A percentile compares a stretch with the other conserved stretches of the same genome.
These are phyloP conservation scores for Myopa testacea DNA, from an alignment of 2,888 invertebrate species.

Conservation along the genomic window DNA sequence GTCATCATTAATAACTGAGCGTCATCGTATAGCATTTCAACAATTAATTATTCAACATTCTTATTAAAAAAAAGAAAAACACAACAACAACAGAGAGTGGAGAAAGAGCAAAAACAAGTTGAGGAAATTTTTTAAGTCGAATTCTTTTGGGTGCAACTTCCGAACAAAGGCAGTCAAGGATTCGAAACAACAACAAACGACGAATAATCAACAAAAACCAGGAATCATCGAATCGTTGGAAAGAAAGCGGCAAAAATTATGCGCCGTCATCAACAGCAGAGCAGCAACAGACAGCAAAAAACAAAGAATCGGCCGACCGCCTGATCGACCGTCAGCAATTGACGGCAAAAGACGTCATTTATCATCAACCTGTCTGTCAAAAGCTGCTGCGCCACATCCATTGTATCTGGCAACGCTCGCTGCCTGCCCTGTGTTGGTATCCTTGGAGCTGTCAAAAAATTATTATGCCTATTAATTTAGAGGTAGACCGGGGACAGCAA, in stretches of 20 bases:
- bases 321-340: constrained; percentile 9
- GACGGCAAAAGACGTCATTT: constrained; percentile 61
- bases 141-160: background rate
- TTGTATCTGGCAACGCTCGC: constrained; percentile 6
- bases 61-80: constrained; percentile 42
- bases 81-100: background rate
- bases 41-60: constrained; percentile 62
- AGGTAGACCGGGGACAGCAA: constrained; percentile 36
- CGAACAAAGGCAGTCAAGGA: constrained; percentile 5
- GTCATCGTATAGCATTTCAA: constrained; percentile 58
- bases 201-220: background rate
- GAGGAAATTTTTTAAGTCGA: constrained; percentile 18
- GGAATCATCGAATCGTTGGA: background rate
- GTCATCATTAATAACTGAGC: constrained; percentile 55
- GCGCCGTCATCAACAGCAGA: constrained; percentile 22
- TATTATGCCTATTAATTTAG: constrained; percentile 65
- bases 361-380: constrained; percentile 63
- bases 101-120: background rate
- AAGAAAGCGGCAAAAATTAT: constrained; percentile 17
- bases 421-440: constrained; percentile 49
- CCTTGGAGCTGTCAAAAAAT: constrained; percentile 67
- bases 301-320: constrained; percentile 2
- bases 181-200: background rate
- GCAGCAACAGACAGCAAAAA: constrained; percentile 14
- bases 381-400: constrained; percentile 15